Evolutionary conservation across 2,113 vertebrate species (phyloP).

Genomic region (Heterotis niloticus): DNA sequence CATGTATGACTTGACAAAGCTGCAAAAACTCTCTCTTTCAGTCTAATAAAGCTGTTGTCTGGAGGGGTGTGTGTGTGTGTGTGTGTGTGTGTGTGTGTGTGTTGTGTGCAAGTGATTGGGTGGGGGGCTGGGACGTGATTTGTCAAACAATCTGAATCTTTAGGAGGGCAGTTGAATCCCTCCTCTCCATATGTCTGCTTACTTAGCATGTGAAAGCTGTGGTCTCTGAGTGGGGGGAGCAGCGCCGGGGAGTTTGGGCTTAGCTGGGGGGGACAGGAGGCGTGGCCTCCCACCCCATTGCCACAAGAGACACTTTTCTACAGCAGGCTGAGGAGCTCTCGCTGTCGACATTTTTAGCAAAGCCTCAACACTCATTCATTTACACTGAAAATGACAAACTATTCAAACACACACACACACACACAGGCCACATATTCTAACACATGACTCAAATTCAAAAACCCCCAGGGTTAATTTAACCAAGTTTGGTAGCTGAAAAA

Average conservation of each 20-base stretch:
- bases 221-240: constrained; percentile 29
- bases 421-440: too few relatives aligned
- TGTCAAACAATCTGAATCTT: constrained; percentile 77
- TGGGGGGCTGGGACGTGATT: constrained; percentile 62
- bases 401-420: too few relatives aligned
- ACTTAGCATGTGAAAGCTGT: constrained; percentile 71
- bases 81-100: constrained; percentile 19
- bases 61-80: constrained; percentile 37
- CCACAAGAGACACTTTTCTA: constrained; percentile 7
- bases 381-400: too few relatives aligned
- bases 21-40: constrained; percentile 66
- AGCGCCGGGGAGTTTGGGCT: constrained; percentile 13
- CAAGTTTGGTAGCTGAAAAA: too few relatives aligned
- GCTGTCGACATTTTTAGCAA: background rate
- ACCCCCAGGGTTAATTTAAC: too few relatives aligned
- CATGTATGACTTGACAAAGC: constrained; percentile 68
- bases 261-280: constrained; percentile 36
- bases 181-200: constrained; percentile 75
- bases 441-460: too few relatives aligned
- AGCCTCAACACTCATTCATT: too few relatives aligned
- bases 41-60: constrained; percentile 74
- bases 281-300: constrained; percentile 25
- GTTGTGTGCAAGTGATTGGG: background rate
- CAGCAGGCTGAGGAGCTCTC: background rate
- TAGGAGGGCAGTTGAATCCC: constrained; percentile 66